Evolutionary conservation across 2,888 invertebrate genomes (phyloP), one percentile per base, ranked within the genome.

Genomic region (Vandiemenella viatica): DNA sequence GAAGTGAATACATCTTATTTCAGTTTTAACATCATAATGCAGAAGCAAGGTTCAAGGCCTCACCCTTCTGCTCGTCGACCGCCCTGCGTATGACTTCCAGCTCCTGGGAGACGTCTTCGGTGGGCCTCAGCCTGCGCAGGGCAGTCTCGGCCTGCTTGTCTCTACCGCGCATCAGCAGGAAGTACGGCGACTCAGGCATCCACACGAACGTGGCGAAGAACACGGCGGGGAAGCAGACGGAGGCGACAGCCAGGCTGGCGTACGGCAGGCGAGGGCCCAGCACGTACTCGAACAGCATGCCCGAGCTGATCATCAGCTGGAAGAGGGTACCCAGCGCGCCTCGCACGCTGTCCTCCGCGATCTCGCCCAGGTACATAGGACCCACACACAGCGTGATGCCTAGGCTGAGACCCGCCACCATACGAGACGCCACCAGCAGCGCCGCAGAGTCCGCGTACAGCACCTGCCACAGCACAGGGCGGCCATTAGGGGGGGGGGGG

Each of bases 131-230:
- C 56, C 72, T 78, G 26, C 74, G 68, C 54, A 91, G 64, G 4
- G 83, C 69, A 1, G 68, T 63, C 0, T 77, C 65, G 0, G 90
- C 90, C 1, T 79, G 75, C 1, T 73, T 67, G 1, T 65, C 65
- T 46, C 71, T 65, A 32, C 77, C 74, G 64, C 77, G 73, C 21
- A 67, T 66, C 1, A 85, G 65, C 37, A 77, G 69, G 58, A 76
- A 84, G 51, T 81, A 76, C 0, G 92, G 91, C 1, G 85, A 81
- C 61, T 92, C 92, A 0, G 89, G 88, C 72, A 87, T 80, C 55
- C 79, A 76, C 58, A 79, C 72, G 63, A 81, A 77, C 1, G 71
- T 60, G 0, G 73, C 60, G 16, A 76, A 65, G 59, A 85, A 80
- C 0, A 74, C 55, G 0, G 78, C 65, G 0, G 82, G 79, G 45